Evolutionary conservation across 1,140 invertebrate genomes (phyloP).

Genomic region (Venturia canescens): DNA sequence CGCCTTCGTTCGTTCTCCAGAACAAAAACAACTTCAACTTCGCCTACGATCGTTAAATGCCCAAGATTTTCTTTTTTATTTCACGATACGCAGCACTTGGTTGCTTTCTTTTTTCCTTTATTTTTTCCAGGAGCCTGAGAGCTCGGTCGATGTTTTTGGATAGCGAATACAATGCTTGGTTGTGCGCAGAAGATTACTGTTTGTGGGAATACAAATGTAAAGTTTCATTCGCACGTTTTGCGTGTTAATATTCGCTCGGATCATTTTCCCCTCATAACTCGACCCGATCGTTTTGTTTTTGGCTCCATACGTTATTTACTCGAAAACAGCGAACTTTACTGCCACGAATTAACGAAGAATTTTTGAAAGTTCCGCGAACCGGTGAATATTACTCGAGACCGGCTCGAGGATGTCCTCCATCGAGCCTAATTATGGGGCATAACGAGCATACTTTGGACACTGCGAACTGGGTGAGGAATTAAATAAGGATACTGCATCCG

Average conservation of each 20-base stretch:
- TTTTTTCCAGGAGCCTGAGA: too few relatives aligned
- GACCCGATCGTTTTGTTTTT: too few relatives aligned
- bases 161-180: too few relatives aligned
- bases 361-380: neutral
- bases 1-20: constrained; percentile 4
- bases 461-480: neutral
- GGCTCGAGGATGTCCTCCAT: neutral
- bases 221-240: too few relatives aligned
- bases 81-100: neutral
- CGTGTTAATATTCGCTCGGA: too few relatives aligned
- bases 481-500: constrained; percentile 9
- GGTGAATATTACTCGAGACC: neutral
- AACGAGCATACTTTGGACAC: constrained; percentile 47
- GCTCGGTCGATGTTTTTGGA: too few relatives aligned
- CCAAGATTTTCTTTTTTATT: neutral
- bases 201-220: too few relatives aligned
- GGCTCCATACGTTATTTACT: too few relatives aligned
- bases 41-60: neutral
- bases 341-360: neutral
- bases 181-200: too few relatives aligned
- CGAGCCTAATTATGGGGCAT: constrained; percentile 46
- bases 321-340: neutral
- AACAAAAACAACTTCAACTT: neutral
- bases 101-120: too few relatives aligned
- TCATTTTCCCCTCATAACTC: too few relatives aligned